A percentile compares a stretch with the other conserved stretches of the same genome.
Evolutionary conservation across 2,797 vertebrate genomes (phyloP).

Genomic region (Coreius guichenoti): DNA sequence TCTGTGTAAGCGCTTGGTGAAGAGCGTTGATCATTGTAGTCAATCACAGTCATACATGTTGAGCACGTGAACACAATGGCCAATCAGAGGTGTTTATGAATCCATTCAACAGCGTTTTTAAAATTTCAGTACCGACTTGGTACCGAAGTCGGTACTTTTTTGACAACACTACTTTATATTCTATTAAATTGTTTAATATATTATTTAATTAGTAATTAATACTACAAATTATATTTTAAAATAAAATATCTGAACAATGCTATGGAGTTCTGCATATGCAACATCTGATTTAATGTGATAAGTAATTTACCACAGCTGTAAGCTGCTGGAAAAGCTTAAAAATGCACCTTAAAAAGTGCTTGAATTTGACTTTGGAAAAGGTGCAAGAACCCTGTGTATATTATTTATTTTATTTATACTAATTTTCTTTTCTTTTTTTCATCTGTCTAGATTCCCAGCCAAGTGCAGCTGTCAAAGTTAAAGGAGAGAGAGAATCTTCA

Average conservation of each 20-base stretch:
- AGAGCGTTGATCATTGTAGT: no score
- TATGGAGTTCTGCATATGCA: neutral
- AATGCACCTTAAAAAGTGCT: neutral
- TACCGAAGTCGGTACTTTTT: no score
- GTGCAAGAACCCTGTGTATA: neutral
- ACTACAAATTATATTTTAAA: neutral
- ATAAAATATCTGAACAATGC: neutral
- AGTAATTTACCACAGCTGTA: neutral
- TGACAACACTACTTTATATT: no score
- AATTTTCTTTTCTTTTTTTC: neutral
- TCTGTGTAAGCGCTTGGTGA: no score
- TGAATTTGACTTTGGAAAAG: neutral
- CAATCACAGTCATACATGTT: no score
- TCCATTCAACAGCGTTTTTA: no score
- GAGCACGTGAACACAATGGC: no score
- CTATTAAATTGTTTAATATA: no score
- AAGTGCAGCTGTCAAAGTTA: neutral
- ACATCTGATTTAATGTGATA: neutral
- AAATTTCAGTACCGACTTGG: no score
- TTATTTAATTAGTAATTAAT: neutral
- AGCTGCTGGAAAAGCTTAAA: neutral
- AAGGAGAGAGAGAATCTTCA: neutral
- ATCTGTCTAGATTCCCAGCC: constrained; percentile 59
- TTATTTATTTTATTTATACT: neutral
- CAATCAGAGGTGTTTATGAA: no score